Evolutionary conservation across 1,140 invertebrate species (phyloP).

Genomic region (Pseudobourletiella spinata): DNA sequence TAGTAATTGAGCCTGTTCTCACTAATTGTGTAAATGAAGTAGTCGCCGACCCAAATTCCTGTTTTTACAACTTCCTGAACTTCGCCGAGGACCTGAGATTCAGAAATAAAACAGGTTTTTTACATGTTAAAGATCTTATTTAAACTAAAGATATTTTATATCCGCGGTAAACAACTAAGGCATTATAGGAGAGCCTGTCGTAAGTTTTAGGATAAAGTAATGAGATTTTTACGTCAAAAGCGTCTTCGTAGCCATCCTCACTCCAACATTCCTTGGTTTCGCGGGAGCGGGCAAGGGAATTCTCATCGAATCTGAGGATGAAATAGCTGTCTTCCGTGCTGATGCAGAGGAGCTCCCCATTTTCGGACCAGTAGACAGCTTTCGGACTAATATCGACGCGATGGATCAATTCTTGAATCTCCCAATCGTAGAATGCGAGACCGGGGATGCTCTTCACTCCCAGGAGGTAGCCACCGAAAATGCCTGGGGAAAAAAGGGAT

Average conservation of each 20-base stretch:
- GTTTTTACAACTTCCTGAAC: slow-evolving; percentile 90
- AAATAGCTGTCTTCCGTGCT: slow-evolving; percentile 95
- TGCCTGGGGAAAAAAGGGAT: slow-evolving; percentile 56
- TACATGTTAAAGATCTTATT: too few relatives aligned
- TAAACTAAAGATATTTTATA: too few relatives aligned
- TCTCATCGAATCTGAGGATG: slow-evolving; percentile 79
- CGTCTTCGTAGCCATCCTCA: slow-evolving; percentile 93
- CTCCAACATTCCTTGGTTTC: slow-evolving; percentile 65
- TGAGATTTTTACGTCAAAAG: too few relatives aligned
- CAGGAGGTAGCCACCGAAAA: slow-evolving; percentile 90
- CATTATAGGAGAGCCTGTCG: too few relatives aligned
- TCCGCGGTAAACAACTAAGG: too few relatives aligned
- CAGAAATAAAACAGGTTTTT: too few relatives aligned
- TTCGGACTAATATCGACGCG: slow-evolving; percentile 93
- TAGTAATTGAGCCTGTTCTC: slow-evolving; percentile 98
- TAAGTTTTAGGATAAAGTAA: too few relatives aligned
- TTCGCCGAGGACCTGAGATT: slow-evolving; percentile 74
- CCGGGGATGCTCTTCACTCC: slow-evolving; percentile 90
- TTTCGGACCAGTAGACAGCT: slow-evolving; percentile 94
- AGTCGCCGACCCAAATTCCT: slow-evolving; percentile 97
- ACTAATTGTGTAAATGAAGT: slow-evolving; percentile 98
- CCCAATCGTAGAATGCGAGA: slow-evolving; percentile 96
- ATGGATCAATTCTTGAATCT: slow-evolving; percentile 78
- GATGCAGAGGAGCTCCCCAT: slow-evolving; percentile 84
- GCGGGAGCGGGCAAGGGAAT: slow-evolving; percentile 60